Evolutionary conservation across 2,888 invertebrate genomes (phyloP), one percentile per base, ranked within the genome.

Genomic region (Phoenoteleia sp.): DNA sequence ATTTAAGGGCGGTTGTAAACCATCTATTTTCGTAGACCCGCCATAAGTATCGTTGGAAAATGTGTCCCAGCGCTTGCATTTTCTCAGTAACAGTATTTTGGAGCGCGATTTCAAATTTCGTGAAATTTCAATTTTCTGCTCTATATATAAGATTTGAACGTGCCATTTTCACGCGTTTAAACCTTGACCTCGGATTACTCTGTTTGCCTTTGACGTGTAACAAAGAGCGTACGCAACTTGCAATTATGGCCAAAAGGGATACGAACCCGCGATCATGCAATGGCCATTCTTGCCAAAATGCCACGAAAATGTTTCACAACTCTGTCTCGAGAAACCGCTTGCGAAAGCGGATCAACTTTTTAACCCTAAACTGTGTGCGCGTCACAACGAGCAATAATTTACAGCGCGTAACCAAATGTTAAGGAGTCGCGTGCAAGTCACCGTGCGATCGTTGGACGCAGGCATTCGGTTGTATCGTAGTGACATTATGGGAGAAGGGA

Each of bases 1-100:
- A 91, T 93, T 93, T 93, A 93, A 93, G 92, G 92, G 92, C 91
- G 89, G 91, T 90, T 89, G 92, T 93, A 93, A 93, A 93, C 90
- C 91, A 93, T 93, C 93, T 92, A 93, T 93, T 93, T 93, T 88
- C 89, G 92, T 90, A 89, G 76, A 66, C 58, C 60, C 71, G 80
- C 67, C 62, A 47, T 58, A 76, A 56, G 42, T 72, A 49, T 33
- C 27, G 23, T 36, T 21, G 75, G 80, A 75, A 84, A 84, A 84
- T 84, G 56, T 84, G 79, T 79, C 71, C 71, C 54, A 56, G 21
- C 42, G 11, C 45, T 36, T 29, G 58, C 42, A 72, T 60, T 77
- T 83, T 83, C 83, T 76, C 33, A 54, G 83, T 83, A 83, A 71
- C 72, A 29, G 74, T 77, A 72, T 60, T 74, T 83, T 21, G 66